Conservation (phyloP, 2,888 invertebrate species). For the Ophion ventricosus region DNA sequence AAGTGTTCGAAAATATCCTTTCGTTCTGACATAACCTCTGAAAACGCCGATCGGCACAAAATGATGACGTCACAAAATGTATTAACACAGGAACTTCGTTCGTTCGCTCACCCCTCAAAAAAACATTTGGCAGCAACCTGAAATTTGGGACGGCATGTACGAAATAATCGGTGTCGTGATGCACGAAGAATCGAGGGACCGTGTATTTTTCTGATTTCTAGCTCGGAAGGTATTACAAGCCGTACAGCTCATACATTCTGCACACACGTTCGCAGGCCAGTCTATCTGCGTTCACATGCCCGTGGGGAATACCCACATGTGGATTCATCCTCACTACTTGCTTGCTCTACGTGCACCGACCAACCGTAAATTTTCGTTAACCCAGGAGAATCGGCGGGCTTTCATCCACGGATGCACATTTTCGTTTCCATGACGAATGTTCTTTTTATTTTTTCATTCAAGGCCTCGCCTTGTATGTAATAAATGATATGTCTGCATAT, state of each 20-base stretch:
- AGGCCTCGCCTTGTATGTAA: background rate
- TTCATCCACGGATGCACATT: conserved; percentile 14
- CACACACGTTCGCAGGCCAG: background rate
- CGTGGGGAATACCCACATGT: background rate
- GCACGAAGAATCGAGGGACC: conserved; percentile 14
- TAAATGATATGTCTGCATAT: background rate
- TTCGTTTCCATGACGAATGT: conserved; percentile 15
- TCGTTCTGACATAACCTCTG: too few species aligned
- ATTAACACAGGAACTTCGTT: too few species aligned
- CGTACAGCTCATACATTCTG: background rate
- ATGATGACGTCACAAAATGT: too few species aligned
- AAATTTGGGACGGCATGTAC: background rate
- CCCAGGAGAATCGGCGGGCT: background rate
- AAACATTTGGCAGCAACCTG: too few species aligned
- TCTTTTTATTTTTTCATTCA: background rate
- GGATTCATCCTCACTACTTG: conserved; percentile 15
- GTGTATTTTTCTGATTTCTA: conserved; percentile 41
- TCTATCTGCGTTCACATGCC: conserved; percentile 1
- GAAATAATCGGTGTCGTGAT: conserved; percentile 24
- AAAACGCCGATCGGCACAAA: too few species aligned
- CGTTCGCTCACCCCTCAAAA: too few species aligned
- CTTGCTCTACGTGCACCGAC: conserved; percentile 20
- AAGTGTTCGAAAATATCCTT: too few species aligned
- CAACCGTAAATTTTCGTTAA: conserved; percentile 39
- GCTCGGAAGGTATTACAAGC: background rate